Conservation (phyloP, 2,888 invertebrate species). For the Caenorhabditis zanzibari region DNA sequence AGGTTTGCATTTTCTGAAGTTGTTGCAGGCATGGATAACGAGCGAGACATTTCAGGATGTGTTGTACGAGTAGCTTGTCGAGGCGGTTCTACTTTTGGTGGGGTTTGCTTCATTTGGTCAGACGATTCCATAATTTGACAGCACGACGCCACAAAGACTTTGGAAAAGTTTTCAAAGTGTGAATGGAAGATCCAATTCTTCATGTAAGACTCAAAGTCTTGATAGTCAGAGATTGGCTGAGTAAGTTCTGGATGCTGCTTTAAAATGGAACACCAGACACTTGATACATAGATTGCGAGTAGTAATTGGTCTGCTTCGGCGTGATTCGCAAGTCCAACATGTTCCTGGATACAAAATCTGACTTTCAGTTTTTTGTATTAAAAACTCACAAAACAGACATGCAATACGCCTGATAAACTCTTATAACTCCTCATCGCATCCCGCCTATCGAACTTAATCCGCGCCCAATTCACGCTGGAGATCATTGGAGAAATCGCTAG, state of each 20-base stretch:
- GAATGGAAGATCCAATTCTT: slow-evolving; percentile 42
- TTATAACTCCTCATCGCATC: slow-evolving; percentile 21
- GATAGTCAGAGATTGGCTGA: neutral
- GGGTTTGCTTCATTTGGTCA: neutral
- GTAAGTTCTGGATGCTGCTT: slow-evolving; percentile 18
- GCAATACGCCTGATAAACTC: slow-evolving; percentile 18
- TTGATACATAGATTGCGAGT: slow-evolving; percentile 21
- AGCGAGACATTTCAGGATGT: slow-evolving; percentile 1
- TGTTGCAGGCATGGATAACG: neutral
- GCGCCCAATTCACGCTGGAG: slow-evolving; percentile 25
- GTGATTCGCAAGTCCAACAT: slow-evolving; percentile 4
- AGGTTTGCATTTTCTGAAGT: neutral
- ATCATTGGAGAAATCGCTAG: slow-evolving; percentile 44
- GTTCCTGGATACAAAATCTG: slow-evolving; percentile 4
- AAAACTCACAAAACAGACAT: slow-evolving; percentile 33
- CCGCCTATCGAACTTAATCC: slow-evolving; percentile 22
- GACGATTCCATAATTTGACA: slow-evolving; percentile 41
- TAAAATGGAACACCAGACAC: slow-evolving; percentile 39
- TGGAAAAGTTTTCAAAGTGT: slow-evolving; percentile 28
- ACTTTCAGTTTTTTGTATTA: too few relatives aligned
- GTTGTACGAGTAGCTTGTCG: neutral
- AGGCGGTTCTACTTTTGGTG: neutral
- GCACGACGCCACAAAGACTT: slow-evolving; percentile 32
- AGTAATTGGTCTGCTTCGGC: slow-evolving; percentile 40
- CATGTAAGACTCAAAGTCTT: slow-evolving; percentile 32